Evolutionary conservation across 2,113 vertebrate species (phyloP).

Genomic region (Chiloscyllium plagiosum): DNA sequence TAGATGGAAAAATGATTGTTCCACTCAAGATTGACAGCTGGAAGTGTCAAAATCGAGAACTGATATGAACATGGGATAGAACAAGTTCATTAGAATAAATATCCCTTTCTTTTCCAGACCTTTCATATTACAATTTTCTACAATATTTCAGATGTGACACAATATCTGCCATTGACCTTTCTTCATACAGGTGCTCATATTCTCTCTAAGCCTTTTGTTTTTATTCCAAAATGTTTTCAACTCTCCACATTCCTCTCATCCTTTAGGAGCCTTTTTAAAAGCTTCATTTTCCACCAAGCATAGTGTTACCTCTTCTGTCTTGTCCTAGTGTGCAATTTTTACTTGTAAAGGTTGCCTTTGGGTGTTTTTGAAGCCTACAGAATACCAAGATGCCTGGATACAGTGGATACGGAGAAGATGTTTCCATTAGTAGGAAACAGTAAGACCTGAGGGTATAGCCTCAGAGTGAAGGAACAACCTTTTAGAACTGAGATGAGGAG

Average conservation of each 20-base stretch:
- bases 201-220: background rate
- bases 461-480: too few relatives aligned
- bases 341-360: background rate
- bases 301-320: background rate
- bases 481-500: too few relatives aligned
- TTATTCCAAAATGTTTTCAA: background rate
- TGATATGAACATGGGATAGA: background rate
- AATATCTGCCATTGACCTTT: background rate
- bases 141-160: background rate
- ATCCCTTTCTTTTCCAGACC: background rate
- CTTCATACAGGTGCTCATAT: background rate
- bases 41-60: background rate
- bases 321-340: background rate
- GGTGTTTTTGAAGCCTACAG: background rate
- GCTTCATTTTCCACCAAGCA: background rate
- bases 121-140: background rate
- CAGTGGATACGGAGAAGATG: too few relatives aligned
- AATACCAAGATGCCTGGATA: too few relatives aligned
- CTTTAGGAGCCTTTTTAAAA: background rate
- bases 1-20: background rate
- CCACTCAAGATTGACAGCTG: background rate
- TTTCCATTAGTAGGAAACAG: too few relatives aligned
- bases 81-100: background rate
- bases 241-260: background rate
- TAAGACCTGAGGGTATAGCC: too few relatives aligned